Base-by-base conservation (phyloP, 92 coral and sea anemone species). In the Porites divaricata region DNA sequence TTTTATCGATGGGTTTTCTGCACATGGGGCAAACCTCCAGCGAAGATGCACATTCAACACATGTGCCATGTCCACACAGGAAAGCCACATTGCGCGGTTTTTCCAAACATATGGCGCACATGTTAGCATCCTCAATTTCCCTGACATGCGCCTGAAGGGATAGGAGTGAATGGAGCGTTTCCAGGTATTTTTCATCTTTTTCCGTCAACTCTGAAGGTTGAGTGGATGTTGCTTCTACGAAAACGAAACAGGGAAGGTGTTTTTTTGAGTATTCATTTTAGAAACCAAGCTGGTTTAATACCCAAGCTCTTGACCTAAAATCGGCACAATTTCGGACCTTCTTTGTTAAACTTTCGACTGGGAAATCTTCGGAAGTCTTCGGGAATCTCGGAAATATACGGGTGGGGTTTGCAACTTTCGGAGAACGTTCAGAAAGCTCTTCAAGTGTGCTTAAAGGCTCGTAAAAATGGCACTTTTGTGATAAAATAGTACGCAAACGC, bases 1-100 rank as follows among this genome's bases (percentile, higher is more conserved):
- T 94, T 56, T 92, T 85, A 17, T 76, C 86, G 67, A 94, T 94
- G 23, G 95, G 95, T 74, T 84, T 87, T 70, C 98, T 80, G 64
- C 98, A 94, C 93, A 94, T 88, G 1, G 93, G 98, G 23, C 98
- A 94, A 19, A 89, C 68, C 28, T 87, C 81, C 50, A 94, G 69
- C 8, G 95, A 79, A 17, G 75, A 49, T 6, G 96, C 87, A 63
- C 98, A 94, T 9, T 75, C 74, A 6, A 63, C 76, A 63, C 98
- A 94, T 1, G 98, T 94, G 24, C 98, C 93, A 26, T 94, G 98
- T 2, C 98, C 98, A 48, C 98, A 94, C 76, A 94, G 74, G 75
- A 94, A 94, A 6, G 90, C 98, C 49, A 89, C 80, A 57, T 89
- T 89, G 50, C 98, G 93, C 53, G 79, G 75, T 83, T 87, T 94